Conservation (phyloP, 2,888 invertebrate species). For the Poecilobothrus nobilitatus region DNA sequence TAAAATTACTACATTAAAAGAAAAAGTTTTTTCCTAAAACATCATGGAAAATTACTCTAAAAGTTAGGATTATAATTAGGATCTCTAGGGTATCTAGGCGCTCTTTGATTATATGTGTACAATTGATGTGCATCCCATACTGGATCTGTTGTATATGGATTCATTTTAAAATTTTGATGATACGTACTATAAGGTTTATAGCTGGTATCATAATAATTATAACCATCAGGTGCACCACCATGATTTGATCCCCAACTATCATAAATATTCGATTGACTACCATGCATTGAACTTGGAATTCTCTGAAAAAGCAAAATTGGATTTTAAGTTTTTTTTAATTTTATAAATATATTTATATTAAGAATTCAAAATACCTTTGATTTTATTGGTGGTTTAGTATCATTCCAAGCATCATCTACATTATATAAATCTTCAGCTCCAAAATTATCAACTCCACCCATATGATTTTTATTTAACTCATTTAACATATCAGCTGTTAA, state of each 20-base stretch:
- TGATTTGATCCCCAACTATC: slow-evolving; percentile 72
- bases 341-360: background rate
- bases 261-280: slow-evolving; percentile 62
- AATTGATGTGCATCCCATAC: slow-evolving; percentile 43
- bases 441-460: slow-evolving; percentile 55
- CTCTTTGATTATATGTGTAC: slow-evolving; percentile 41
- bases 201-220: slow-evolving; percentile 38
- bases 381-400: slow-evolving; percentile 51
- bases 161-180: slow-evolving; percentile 25
- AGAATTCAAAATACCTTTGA: slow-evolving; percentile 37
- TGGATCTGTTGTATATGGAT: slow-evolving; percentile 39
- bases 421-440: slow-evolving; percentile 61
- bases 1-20: background rate
- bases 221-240: slow-evolving; percentile 30
- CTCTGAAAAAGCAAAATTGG: slow-evolving; percentile 42
- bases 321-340: background rate
- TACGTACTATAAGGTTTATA: slow-evolving; percentile 25
- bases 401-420: slow-evolving; percentile 66
- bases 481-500: slow-evolving; percentile 76
- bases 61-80: slow-evolving; percentile 43
- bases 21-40: background rate
- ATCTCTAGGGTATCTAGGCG: slow-evolving; percentile 41
- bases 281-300: slow-evolving; percentile 54
- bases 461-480: slow-evolving; percentile 73
- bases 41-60: slow-evolving; percentile 24